Conservation (phyloP, 2,797 vertebrate species). For the Nothura maculosa region DNA sequence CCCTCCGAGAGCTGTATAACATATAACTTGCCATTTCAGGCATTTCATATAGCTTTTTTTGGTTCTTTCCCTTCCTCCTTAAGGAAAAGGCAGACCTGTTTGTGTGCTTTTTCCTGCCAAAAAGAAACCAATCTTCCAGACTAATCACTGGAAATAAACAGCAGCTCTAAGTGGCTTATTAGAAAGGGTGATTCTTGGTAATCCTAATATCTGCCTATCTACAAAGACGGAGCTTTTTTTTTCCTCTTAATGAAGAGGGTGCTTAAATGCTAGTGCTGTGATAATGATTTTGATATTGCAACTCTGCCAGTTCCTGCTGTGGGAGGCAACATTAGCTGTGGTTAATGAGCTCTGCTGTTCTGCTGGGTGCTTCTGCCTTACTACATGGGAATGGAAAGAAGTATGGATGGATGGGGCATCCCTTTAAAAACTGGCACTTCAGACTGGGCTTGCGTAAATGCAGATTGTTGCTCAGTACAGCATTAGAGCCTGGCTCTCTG, state of each 20-base stretch:
- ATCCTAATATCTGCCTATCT: background rate
- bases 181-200: background rate
- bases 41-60: background rate
- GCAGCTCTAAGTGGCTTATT: background rate
- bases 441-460: background rate
- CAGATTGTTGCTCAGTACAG: background rate
- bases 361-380: background rate
- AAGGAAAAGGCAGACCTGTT: background rate
- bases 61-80: too few relatives aligned
- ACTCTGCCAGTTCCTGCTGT: background rate
- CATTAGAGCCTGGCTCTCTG: background rate
- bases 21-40: background rate
- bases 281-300: background rate
- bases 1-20: too few relatives aligned
- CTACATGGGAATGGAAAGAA: background rate
- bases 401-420: background rate
- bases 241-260: background rate
- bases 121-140: too few relatives aligned
- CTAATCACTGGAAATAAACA: background rate
- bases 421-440: background rate
- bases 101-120: background rate
- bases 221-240: background rate
- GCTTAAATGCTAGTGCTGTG: background rate
- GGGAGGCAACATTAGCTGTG: background rate
- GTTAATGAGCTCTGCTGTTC: background rate